phyloP scores from a whole-genome alignment of 37 sponge, comb jelly and placozoan genomes.

The Theonella swinhoei region DNA sequence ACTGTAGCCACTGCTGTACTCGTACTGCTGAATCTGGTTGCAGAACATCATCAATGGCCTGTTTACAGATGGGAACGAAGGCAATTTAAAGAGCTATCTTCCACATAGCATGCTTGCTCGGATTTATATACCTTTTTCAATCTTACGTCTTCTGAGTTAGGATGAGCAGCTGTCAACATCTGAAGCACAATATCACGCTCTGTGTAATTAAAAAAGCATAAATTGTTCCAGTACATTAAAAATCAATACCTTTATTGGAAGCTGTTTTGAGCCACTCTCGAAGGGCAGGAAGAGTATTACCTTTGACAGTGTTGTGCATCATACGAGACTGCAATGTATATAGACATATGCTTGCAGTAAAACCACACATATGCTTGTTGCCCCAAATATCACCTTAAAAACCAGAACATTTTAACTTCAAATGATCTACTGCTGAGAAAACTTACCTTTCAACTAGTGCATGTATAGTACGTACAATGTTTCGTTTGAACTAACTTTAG shows the following conservation, averaged over 20 bases:
- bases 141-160: constrained; percentile 30
- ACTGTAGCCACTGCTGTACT: constrained; percentile 52
- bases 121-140: constrained; percentile 12
- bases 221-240: background rate
- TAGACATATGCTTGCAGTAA: background rate
- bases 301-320: constrained; percentile 22
- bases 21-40: constrained; percentile 22
- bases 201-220: background rate
- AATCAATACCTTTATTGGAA: constrained; percentile 19
- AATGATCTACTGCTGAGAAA: too few species aligned
- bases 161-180: constrained; percentile 28
- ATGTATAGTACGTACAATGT: too few species aligned
- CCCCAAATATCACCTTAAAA: too few species aligned
- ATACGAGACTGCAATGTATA: constrained; percentile 6
- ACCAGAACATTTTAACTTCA: too few species aligned
- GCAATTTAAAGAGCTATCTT: background rate
- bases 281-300: constrained; percentile 31
- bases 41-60: constrained; percentile 35
- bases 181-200: constrained; percentile 38
- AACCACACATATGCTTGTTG: too few species aligned
- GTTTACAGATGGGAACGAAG: background rate
- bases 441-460: too few species aligned
- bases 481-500: too few species aligned
- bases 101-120: background rate
- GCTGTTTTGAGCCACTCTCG: constrained; percentile 53